phyloP scores from a whole-genome alignment of 1,140 invertebrate species.

The Drosophila willistoni region DNA sequence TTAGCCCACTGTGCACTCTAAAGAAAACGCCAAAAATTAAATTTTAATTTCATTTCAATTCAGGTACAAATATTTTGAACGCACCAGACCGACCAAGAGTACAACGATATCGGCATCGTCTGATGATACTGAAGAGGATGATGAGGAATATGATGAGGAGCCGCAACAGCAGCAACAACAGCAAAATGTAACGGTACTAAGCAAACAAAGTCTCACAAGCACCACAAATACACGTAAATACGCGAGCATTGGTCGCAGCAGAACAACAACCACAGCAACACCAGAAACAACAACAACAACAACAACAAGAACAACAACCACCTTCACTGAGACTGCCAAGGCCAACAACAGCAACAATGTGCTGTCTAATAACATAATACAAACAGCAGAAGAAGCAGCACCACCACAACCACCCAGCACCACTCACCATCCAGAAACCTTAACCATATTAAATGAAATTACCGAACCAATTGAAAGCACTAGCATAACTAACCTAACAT shows the following conservation, averaged over 20 bases:
- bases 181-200: constrained; percentile 79
- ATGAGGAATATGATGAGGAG: constrained; percentile 66
- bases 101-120: constrained; percentile 24
- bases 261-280: constrained; percentile 68
- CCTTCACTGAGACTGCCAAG: constrained; percentile 71
- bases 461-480: constrained; percentile 81
- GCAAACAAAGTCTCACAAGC: constrained; percentile 59
- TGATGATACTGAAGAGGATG: constrained; percentile 40
- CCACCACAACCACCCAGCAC: constrained; percentile 35
- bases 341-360: constrained; percentile 61
- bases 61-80: constrained; percentile 75
- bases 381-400: constrained; percentile 55
- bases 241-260: constrained; percentile 76
- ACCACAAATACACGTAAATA: constrained; percentile 74
- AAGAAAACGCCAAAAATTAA: too few relatives aligned
- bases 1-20: too few relatives aligned
- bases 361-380: constrained; percentile 60
- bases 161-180: constrained; percentile 55
- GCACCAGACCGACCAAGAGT: constrained; percentile 62
- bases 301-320: constrained; percentile 65
- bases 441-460: constrained; percentile 62
- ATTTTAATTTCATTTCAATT: too few relatives aligned
- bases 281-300: constrained; percentile 73
- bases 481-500: constrained; percentile 72
- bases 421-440: constrained; percentile 47